phyloP scores from a whole-genome alignment of 2,113 vertebrate genomes.

The Lamprologus tigripictilis region DNA sequence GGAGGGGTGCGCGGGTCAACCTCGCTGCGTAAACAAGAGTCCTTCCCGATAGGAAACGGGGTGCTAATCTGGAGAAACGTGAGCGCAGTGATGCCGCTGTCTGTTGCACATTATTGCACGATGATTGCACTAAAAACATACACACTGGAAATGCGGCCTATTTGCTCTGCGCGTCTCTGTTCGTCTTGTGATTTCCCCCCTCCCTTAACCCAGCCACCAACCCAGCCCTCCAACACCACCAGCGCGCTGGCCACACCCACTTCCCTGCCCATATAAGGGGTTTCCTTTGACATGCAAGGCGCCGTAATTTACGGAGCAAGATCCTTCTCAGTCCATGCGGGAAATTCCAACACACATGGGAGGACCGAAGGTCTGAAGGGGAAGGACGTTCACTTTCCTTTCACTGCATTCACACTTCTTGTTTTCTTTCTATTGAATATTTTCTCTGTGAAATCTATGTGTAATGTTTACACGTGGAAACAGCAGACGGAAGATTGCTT shows the following conservation, averaged over 20 bases:
- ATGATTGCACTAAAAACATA: constrained; percentile 42
- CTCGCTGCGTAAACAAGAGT: constrained; percentile 5
- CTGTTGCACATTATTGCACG: constrained; percentile 55
- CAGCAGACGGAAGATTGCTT: background rate
- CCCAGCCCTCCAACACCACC: background rate
- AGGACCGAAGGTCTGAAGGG: background rate
- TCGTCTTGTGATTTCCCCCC: constrained; percentile 68
- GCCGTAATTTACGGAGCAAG: constrained; percentile 66
- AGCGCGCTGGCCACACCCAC: constrained; percentile 62
- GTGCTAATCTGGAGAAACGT: constrained; percentile 23
- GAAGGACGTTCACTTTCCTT: background rate
- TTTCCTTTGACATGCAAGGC: constrained; percentile 55
- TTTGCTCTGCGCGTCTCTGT: constrained; percentile 16
- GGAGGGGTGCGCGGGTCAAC: background rate
- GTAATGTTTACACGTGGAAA: background rate
- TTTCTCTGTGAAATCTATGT: background rate
- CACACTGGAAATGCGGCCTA: constrained; percentile 21
- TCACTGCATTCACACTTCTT: background rate
- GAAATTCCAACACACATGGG: constrained; percentile 73
- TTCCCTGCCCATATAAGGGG: constrained; percentile 73
- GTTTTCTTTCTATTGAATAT: background rate
- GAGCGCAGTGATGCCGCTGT: background rate
- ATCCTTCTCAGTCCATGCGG: constrained; percentile 60
- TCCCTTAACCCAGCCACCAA: background rate
- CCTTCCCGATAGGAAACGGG: background rate